Percentiles rank a stretch among this genome's conserved stretches.
These are phyloP conservation scores for Chloropsis cyanopogon DNA, from an alignment of 2,113 vertebrate genomes.

Conservation along the genomic window DNA sequence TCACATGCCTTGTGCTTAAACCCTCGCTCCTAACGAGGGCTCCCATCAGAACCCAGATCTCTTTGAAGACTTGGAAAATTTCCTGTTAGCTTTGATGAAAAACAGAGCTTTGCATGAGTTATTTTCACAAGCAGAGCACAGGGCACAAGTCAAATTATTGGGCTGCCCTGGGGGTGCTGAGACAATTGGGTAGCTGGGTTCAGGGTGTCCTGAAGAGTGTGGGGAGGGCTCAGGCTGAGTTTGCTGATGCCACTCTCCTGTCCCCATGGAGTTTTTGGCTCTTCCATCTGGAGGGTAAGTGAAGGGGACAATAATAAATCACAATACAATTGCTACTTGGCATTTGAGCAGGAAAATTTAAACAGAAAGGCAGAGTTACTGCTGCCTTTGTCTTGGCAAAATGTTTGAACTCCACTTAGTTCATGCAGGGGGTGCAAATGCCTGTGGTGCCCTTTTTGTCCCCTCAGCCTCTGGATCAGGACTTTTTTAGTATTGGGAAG, in stretches of 20 bases:
- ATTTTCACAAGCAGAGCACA: background rate
- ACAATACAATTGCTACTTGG: background rate
- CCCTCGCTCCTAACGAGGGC: background rate
- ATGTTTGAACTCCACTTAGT: background rate
- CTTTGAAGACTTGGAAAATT: constrained; percentile 34
- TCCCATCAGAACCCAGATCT: constrained; percentile 2
- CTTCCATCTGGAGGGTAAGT: background rate
- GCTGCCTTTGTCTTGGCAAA: background rate
- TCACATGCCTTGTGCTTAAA: background rate
- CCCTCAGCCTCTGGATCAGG: background rate
- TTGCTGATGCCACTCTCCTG: background rate
- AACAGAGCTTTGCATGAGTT: constrained; percentile 4
- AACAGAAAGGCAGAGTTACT: background rate
- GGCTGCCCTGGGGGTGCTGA: background rate
- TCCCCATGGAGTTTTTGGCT: background rate
- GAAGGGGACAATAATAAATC: background rate
- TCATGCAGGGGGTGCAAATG: background rate
- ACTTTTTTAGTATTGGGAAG: background rate
- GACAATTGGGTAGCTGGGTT: background rate
- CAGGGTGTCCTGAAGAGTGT: background rate
- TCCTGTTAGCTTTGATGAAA: constrained; percentile 25
- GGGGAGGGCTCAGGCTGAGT: background rate
- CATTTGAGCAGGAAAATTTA: background rate
- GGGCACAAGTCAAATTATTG: background rate
- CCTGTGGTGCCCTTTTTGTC: background rate